Evolutionary conservation across 2,797 vertebrate species (phyloP).

Genomic region (Coregonus sp.): DNA sequence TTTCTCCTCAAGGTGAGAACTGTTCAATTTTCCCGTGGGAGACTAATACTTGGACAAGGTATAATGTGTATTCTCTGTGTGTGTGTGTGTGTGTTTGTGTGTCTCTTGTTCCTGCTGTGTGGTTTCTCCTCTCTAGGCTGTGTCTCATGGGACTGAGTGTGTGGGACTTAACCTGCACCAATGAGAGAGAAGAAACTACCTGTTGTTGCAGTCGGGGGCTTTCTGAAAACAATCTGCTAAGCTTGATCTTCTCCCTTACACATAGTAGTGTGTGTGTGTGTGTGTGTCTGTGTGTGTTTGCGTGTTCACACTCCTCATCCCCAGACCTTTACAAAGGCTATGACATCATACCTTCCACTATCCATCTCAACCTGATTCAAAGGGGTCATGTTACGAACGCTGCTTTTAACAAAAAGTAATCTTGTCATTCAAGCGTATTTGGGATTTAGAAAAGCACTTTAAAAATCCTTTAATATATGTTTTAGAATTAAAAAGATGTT

Average conservation of each 20-base stretch:
- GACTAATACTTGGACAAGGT: conserved; percentile 6
- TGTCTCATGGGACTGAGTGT: conserved; percentile 37
- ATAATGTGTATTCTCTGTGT: conserved; percentile 4
- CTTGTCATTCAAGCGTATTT: no score
- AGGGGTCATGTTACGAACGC: not conserved
- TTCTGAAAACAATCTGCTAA: not conserved
- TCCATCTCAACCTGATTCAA: not conserved
- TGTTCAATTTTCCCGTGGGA: conserved; percentile 20
- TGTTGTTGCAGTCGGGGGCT: not conserved
- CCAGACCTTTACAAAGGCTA: not conserved
- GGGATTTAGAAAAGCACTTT: no score
- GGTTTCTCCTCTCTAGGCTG: not conserved
- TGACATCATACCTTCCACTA: not conserved
- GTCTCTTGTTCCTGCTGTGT: conserved; percentile 10
- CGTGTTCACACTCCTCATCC: not conserved
- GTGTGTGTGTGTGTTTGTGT: not conserved
- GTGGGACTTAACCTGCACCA: conserved; percentile 4
- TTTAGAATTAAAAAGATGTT: not conserved
- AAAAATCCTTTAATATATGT: not conserved
- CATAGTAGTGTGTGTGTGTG: not conserved
- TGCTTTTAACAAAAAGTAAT: not conserved
- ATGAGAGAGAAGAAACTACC: not conserved
- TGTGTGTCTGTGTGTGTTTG: not conserved
- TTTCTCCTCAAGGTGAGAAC: conserved; percentile 31
- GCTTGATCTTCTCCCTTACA: conserved; percentile 6